Conservation (phyloP, 2,888 invertebrate genomes). For the Caenorhabditis sp. region DNA sequence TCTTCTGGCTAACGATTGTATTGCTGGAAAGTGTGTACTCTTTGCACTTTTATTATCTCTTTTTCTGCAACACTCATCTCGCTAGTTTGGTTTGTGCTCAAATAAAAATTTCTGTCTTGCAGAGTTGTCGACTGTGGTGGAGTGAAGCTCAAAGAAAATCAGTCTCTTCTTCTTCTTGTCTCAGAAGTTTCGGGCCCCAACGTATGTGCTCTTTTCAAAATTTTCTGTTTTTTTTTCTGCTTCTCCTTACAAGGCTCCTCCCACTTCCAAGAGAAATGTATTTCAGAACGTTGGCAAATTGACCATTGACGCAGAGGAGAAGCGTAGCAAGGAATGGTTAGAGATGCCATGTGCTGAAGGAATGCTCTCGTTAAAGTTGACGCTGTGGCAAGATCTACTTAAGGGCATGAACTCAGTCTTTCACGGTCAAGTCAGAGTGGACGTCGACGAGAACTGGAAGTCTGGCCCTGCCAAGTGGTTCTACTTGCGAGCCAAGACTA, state of each 20-base stretch:
- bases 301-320: slow-evolving; percentile 60
- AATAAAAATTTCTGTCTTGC: slow-evolving; percentile 58
- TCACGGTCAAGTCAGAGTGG: slow-evolving; percentile 76
- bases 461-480: slow-evolving; percentile 77
- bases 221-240: neutral
- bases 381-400: slow-evolving; percentile 76
- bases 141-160: slow-evolving; percentile 68
- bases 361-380: slow-evolving; percentile 70
- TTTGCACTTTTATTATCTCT: slow-evolving; percentile 23
- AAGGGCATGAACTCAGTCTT: slow-evolving; percentile 75
- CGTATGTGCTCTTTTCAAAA: slow-evolving; percentile 20
- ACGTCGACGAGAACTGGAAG: slow-evolving; percentile 72
- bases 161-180: slow-evolving; percentile 71
- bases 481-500: slow-evolving; percentile 69
- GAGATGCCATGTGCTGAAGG: slow-evolving; percentile 73
- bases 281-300: slow-evolving; percentile 65
- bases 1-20: neutral
- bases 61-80: slow-evolving; percentile 34
- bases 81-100: slow-evolving; percentile 37
- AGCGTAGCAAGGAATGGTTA: slow-evolving; percentile 74
- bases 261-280: neutral
- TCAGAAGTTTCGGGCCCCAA: slow-evolving; percentile 44
- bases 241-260: neutral
- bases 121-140: slow-evolving; percentile 76
- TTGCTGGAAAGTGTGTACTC: slow-evolving; percentile 24